These are phyloP conservation scores for Aldabrachelys gigantea DNA, from an alignment of 2,113 vertebrate genomes.

Conservation along the genomic window DNA sequence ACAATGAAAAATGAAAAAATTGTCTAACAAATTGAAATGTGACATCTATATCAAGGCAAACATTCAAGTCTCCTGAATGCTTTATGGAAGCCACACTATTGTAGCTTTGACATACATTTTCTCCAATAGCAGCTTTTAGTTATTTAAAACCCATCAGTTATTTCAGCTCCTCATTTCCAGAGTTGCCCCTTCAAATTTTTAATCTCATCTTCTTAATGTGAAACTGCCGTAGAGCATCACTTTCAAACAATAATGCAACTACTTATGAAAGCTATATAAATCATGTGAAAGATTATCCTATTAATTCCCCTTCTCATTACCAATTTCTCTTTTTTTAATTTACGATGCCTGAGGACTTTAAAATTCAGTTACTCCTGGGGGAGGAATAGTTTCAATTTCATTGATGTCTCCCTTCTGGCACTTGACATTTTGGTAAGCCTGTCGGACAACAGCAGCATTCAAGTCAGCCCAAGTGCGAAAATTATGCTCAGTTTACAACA, in stretches of 20 bases:
- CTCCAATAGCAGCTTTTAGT: slow-evolving; percentile 61
- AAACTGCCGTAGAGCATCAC: slow-evolving; percentile 61
- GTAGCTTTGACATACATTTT: slow-evolving; percentile 53
- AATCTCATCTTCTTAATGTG: slow-evolving; percentile 59
- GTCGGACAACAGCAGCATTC: neutral
- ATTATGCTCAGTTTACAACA: slow-evolving; percentile 48
- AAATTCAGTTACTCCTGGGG: slow-evolving; percentile 41
- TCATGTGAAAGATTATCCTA: slow-evolving; percentile 40
- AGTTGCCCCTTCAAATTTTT: slow-evolving; percentile 56
- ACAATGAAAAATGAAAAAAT: slow-evolving; percentile 28
- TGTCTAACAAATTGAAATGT: slow-evolving; percentile 36
- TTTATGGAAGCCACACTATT: slow-evolving; percentile 10
- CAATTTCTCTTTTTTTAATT: slow-evolving; percentile 61
- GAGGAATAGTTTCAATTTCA: slow-evolving; percentile 49
- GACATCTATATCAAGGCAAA: slow-evolving; percentile 59
- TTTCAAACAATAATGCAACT: slow-evolving; percentile 64
- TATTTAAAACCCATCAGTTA: slow-evolving; percentile 63
- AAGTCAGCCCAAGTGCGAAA: slow-evolving; percentile 14
- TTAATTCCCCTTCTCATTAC: slow-evolving; percentile 62
- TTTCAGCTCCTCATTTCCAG: slow-evolving; percentile 57
- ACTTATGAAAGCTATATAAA: slow-evolving; percentile 66
- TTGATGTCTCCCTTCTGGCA: slow-evolving; percentile 54
- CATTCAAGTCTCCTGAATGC: neutral
- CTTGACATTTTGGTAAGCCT: slow-evolving; percentile 68
- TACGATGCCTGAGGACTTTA: slow-evolving; percentile 35